Base-by-base conservation (phyloP, 1,140 invertebrate genomes). In the Cydia fagiglandana region DNA sequence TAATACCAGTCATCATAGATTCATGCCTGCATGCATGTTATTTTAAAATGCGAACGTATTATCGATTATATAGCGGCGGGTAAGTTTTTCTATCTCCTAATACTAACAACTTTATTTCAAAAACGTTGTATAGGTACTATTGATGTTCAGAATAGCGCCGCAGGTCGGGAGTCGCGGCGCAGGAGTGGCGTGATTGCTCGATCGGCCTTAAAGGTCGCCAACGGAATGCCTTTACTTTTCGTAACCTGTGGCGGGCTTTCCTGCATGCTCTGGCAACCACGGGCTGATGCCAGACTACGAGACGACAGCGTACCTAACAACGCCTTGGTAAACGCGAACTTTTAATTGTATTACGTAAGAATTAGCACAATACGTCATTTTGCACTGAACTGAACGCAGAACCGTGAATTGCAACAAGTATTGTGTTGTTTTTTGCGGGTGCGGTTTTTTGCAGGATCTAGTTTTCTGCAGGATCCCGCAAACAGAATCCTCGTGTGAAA, bases 131-230 rank as follows among this genome's bases (percentile, higher is more conserved):
- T 10, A 41, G 7, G 0, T 4, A 50, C 15, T 4, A 56, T 56
- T 56, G 20, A 20, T 24, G 53, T 56, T 56, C 30, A 70, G 66
- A 70, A 70, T 70, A 70, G 66, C 6, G 28, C 13, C 38, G 30
- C 66, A 38, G 66, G 66, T 70, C 66, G 66, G 30, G 66, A 66
- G 64, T 66, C 64, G 64, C 24, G 64, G 66, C 79, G 79, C 78
- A 50, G 76, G 80, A 78, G 81, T 78, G 81, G 66, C 74, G 76
- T 70, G 76, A 66, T 75, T 66, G 75, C 79, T 77, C 75, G 75
- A 79, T 77, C 81, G 77, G 81, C 81, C 81, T 83, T 81, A 83
- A 83, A 83, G 81, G 81, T 83, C 79, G 81, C 75, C 41, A 38
- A 2, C 53, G 76, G 73, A 79, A 81, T 80, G 73, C 77, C 79